Evolutionary conservation across 2,113 vertebrate species (phyloP).

Genomic region (Bothrops jararaca): DNA sequence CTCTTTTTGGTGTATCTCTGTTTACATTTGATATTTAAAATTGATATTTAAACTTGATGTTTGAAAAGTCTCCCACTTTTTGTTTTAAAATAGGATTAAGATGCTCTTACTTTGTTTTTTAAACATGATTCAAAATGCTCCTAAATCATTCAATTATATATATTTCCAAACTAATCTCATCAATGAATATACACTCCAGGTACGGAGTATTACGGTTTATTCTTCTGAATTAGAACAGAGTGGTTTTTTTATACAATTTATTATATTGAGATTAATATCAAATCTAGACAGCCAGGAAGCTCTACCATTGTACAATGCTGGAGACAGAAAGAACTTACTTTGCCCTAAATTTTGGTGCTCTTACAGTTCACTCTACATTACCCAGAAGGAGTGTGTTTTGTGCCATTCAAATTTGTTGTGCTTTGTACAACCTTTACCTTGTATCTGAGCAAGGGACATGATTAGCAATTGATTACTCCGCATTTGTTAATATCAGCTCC

Average conservation of each 20-base stretch:
- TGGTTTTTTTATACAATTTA: conserved; percentile 19
- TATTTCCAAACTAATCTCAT: conserved; percentile 27
- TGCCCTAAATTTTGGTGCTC: neutral
- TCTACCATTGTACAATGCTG: neutral
- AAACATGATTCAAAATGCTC: conserved; percentile 19
- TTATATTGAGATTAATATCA: neutral
- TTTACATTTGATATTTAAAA: neutral
- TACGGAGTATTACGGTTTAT: conserved; percentile 22
- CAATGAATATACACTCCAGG: conserved; percentile 18
- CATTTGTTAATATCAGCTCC: neutral
- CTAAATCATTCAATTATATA: conserved; percentile 34
- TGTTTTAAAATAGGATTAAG: neutral
- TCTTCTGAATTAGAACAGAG: conserved; percentile 32
- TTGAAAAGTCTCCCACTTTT: neutral
- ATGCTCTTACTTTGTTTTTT: neutral
- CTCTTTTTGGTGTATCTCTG: neutral
- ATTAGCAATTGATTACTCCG: neutral
- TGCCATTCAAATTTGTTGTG: neutral
- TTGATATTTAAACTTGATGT: neutral
- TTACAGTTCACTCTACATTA: neutral
- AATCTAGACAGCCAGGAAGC: neutral
- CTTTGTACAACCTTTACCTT: neutral
- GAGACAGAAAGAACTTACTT: neutral
- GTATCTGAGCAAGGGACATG: neutral
- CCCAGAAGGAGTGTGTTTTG: neutral